A percentile compares a stretch with the other conserved stretches of the same genome.
phyloP scores from a whole-genome alignment of 2,113 vertebrate genomes.

The Neotragus pygmaeus region DNA sequence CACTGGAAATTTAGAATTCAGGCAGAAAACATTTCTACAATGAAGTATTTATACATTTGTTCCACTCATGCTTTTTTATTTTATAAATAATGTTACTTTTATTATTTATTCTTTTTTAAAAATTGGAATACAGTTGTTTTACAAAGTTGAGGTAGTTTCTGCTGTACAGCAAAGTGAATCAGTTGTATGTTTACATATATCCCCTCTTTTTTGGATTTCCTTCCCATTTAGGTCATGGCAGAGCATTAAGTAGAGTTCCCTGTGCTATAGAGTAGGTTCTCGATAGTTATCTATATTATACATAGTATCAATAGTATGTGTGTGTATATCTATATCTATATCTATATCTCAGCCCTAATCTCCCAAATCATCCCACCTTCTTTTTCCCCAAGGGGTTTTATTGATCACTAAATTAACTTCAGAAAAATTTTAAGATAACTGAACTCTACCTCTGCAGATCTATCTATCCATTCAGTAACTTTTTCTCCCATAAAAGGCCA shows the following conservation, averaged over 20 bases:
- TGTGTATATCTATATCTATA: too few relatives aligned
- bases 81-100: background rate
- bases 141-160: background rate
- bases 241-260: background rate
- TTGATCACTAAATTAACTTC: background rate
- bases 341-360: background rate
- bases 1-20: background rate
- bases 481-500: background rate
- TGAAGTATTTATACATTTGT: background rate
- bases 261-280: background rate
- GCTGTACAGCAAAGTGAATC: background rate
- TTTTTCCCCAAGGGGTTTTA: background rate
- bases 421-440: slow-evolving; percentile 22
- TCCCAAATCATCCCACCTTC: background rate
- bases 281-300: background rate
- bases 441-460: background rate
- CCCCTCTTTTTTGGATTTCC: background rate
- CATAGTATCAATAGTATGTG: background rate
- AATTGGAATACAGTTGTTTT: background rate
- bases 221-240: background rate
- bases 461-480: background rate
- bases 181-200: background rate
- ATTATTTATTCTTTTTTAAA: background rate
- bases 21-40: background rate
- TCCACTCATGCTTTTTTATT: background rate